A percentile compares a stretch with the other conserved stretches of the same genome.
These are phyloP conservation scores for Petrocephalus zakoni DNA, from an alignment of 2,113 vertebrate species.

Conservation along the genomic window DNA sequence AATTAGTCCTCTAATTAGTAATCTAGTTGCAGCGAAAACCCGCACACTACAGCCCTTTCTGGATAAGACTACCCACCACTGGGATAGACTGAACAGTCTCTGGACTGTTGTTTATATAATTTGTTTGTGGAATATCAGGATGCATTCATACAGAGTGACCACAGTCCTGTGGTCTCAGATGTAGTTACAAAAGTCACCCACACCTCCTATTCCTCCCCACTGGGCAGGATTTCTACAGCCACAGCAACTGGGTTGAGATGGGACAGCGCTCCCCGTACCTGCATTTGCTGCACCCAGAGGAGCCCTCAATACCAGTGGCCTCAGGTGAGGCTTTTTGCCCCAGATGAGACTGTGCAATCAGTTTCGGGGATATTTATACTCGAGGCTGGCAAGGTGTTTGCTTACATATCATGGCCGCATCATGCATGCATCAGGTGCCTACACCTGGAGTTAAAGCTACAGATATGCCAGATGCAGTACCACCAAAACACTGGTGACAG, in stretches of 20 bases:
- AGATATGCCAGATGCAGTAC: neutral
- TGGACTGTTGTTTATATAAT: neutral
- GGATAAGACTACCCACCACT: no score
- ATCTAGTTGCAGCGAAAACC: no score
- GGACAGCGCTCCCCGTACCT: conserved; percentile 62
- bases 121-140: neutral
- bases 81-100: neutral
- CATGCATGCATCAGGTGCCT: neutral
- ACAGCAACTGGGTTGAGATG: conserved; percentile 85
- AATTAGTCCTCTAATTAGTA: no score
- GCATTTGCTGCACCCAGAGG: conserved; percentile 65
- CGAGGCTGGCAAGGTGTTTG: no score
- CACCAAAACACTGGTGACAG: neutral
- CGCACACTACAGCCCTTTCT: no score
- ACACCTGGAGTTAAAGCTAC: neutral
- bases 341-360: neutral
- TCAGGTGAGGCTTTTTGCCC: conserved; percentile 49
- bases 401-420: neutral
- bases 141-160: neutral
- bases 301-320: conserved; percentile 59
- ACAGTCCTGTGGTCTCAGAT: neutral
- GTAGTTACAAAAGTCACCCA: neutral
- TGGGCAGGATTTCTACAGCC: conserved; percentile 80
- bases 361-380: neutral
- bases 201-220: neutral